phyloP scores from a whole-genome alignment of 2,113 vertebrate genomes.

The Callithrix jacchus region DNA sequence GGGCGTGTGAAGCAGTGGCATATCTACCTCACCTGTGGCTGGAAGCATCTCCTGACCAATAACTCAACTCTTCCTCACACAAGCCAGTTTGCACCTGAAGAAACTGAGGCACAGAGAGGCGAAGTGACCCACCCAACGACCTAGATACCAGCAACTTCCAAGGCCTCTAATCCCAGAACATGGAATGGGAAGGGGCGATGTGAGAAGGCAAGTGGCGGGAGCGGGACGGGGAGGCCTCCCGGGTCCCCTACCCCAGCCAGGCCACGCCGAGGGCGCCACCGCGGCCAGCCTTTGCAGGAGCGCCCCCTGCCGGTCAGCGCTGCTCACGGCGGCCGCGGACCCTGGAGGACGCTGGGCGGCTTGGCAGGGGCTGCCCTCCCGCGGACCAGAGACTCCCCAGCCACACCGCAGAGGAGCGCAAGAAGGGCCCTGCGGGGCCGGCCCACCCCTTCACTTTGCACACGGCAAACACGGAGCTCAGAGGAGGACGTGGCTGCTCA shows the following conservation, averaged over 20 bases:
- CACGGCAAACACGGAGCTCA: background rate
- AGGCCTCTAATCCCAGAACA: background rate
- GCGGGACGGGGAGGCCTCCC: background rate
- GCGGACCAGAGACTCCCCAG: background rate
- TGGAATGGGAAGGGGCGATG: background rate
- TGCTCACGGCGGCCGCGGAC: no score
- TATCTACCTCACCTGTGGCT: background rate
- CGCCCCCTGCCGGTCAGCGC: constrained; percentile 66
- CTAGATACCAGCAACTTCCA: background rate
- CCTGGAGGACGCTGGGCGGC: background rate
- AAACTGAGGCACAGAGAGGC: constrained; percentile 19
- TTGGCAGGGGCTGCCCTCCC: background rate
- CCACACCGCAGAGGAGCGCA: background rate
- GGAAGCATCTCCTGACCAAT: background rate
- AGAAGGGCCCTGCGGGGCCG: no score
- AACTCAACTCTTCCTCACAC: background rate
- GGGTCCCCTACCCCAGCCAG: background rate
- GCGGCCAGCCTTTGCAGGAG: constrained; percentile 57
- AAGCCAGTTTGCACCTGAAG: background rate
- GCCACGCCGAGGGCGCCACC: fast-evolving
- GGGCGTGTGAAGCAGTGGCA: background rate
- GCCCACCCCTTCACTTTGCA: background rate
- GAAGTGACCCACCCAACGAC: background rate
- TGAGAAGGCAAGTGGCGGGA: background rate
- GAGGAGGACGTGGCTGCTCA: background rate